phyloP scores from a whole-genome alignment of 2,888 invertebrate species.

The Mactromeris polynyma region DNA sequence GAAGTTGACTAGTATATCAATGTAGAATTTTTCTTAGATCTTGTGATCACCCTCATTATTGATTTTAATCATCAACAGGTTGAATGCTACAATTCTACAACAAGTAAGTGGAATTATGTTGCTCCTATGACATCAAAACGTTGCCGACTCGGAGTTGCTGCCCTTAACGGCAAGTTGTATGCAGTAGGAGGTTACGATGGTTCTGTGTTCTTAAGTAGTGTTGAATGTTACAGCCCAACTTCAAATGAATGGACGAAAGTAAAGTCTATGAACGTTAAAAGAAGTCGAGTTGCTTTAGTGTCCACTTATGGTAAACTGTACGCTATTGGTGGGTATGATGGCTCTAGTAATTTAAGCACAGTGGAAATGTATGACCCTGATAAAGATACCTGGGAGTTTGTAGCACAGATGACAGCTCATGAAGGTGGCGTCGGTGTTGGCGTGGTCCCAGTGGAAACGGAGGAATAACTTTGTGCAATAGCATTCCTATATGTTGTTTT shows the following conservation, averaged over 20 bases:
- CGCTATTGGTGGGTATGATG: conserved; percentile 91
- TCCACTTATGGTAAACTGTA: conserved; percentile 94
- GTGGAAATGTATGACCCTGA: conserved; percentile 94
- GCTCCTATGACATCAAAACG: conserved; percentile 93
- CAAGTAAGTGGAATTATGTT: conserved; percentile 92
- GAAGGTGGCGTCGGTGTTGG: conserved; percentile 97
- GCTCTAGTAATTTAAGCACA: conserved; percentile 93
- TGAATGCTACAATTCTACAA: conserved; percentile 93
- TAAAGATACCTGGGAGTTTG: conserved; percentile 92
- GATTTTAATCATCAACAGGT: conserved; percentile 87
- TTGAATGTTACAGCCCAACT: conserved; percentile 93
- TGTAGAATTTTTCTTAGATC: too few relatives aligned
- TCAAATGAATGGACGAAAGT: conserved; percentile 93
- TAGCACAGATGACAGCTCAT: conserved; percentile 93
- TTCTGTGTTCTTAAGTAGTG: conserved; percentile 93
- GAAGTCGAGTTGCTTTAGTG: conserved; percentile 93
- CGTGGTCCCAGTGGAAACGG: conserved; percentile 90
- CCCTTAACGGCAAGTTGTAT: conserved; percentile 93
- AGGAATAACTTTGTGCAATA: conserved; percentile 33
- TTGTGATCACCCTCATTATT: too few relatives aligned
- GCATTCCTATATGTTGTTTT: not conserved
- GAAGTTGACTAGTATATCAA: too few relatives aligned
- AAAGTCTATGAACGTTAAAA: conserved; percentile 93
- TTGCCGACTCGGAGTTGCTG: conserved; percentile 94
- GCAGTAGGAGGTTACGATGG: conserved; percentile 92